Evolutionary conservation across 2,797 vertebrate genomes (phyloP).

Genomic region (Prunella strophiata): DNA sequence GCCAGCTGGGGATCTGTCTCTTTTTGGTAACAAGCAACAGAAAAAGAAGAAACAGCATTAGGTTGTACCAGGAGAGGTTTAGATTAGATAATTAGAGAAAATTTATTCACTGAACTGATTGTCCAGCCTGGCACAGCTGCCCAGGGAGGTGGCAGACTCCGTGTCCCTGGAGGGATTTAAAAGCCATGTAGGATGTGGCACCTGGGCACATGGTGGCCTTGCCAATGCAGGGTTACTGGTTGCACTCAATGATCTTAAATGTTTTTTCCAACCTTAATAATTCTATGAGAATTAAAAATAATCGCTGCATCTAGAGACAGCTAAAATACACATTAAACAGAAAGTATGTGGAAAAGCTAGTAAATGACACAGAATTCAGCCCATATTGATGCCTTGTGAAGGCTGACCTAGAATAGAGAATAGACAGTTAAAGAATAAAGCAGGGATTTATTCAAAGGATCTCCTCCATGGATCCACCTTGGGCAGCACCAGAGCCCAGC

Average conservation of each 20-base stretch:
- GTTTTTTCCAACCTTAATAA: not conserved
- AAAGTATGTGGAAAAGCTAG: not conserved
- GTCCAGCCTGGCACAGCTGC: not conserved
- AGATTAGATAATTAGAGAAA: accelerated
- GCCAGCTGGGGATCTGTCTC: not conserved
- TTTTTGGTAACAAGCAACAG: too few relatives aligned
- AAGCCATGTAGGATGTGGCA: accelerated
- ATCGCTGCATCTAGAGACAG: not conserved
- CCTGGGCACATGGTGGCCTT: not conserved
- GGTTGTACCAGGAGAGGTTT: not conserved
- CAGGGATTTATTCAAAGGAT: too few relatives aligned
- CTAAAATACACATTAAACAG: not conserved
- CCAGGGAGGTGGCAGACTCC: not conserved
- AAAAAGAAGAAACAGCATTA: not conserved
- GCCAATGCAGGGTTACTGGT: not conserved
- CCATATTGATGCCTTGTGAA: not conserved
- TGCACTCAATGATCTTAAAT: not conserved
- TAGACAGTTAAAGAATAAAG: not conserved
- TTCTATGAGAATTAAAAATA: not conserved
- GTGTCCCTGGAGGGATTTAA: not conserved
- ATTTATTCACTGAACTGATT: too few relatives aligned
- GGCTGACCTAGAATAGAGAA: not conserved
- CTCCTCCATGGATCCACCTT: not conserved
- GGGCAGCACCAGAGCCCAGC: not conserved
- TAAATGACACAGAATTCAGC: not conserved